Percentiles rank a stretch among this genome's conserved stretches.
Evolutionary conservation across 2,888 invertebrate species (phyloP).

Genomic region (Coelogynopora nodosa): DNA sequence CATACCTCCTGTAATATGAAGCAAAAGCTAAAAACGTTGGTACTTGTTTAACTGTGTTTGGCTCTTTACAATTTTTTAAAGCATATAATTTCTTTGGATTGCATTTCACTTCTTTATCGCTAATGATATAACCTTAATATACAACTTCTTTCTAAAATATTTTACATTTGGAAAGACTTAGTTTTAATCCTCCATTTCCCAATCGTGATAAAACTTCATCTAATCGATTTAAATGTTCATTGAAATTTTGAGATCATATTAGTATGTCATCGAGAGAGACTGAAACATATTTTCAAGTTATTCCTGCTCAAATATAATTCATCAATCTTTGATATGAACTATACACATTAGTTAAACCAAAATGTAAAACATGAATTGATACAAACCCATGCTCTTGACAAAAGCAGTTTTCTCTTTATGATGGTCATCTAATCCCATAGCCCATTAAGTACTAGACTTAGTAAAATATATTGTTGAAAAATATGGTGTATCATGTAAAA

Average conservation of each 20-base stretch:
- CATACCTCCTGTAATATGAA: not conserved
- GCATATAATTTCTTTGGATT: constrained; percentile 34
- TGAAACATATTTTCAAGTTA: not conserved
- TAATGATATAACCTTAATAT: constrained; percentile 39
- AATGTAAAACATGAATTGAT: not conserved
- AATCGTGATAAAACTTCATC: constrained; percentile 35
- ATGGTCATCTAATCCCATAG: too few relatives aligned
- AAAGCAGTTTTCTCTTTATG: too few relatives aligned
- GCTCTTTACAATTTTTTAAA: constrained; percentile 33
- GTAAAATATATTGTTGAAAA: too few relatives aligned
- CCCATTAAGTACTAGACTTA: too few relatives aligned
- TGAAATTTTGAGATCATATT: constrained; percentile 10
- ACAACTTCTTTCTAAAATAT: constrained; percentile 10
- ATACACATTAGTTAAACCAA: not conserved
- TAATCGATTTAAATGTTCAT: constrained; percentile 28
- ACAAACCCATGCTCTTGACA: too few relatives aligned
- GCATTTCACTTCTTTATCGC: not conserved
- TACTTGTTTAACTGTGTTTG: constrained; percentile 29
- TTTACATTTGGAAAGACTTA: constrained; percentile 37
- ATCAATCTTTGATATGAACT: not conserved
- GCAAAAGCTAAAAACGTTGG: not conserved
- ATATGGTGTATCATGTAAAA: too few relatives aligned
- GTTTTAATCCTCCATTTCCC: constrained; percentile 28
- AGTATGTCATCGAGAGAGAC: not conserved
- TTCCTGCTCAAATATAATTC: not conserved